Base-by-base conservation (phyloP, 2,888 invertebrate genomes). In the Acleris literana region DNA sequence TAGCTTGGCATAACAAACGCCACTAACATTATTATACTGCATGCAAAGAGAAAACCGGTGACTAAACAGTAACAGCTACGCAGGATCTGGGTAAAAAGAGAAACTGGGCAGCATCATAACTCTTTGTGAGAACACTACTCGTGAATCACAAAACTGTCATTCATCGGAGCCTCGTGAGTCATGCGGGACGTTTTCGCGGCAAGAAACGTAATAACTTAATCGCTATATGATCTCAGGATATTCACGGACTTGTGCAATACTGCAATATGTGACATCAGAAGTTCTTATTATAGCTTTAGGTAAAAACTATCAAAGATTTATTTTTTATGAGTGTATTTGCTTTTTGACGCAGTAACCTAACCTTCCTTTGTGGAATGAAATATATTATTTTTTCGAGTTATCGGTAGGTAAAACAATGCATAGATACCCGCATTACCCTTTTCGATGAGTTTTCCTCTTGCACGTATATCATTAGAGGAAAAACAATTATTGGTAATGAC, bases 31-130 rank as follows among this genome's bases (percentile, higher is more conserved):
- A 49, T 18, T 11, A 3, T 18, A 49, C 11, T 20, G 18, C 18
- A 54, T 59, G 29, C 43, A 64, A 64, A 55, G 59, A 55, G 60
- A 65, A 64, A 60, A 55, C 29, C 22, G 48, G 44, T 60, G 55
- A 60, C 44, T 60, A 55, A 64, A 55, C 51, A 2, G 39, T 48
- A 64, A 55, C 51, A 2, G 39, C 53, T 22, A 17, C 53, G 13
- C 60, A 60, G 44, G 55, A 65, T 65, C 60, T 55, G 55, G 64
- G 60, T 60, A 60, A 60, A 60, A 65, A 65, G 64, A 59, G 60
- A 65, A 65, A 65, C 59, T 65, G 60, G 60, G 44, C 60, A 49
- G 49, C 64, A 55, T 65, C 64, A 65, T 59, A 51, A 49, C n/a
- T 46, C 49, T 64, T 54, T 54, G 48, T 59, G 33, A 33, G 33